Base-by-base conservation (phyloP, 2,888 invertebrate species). In the Furcula furcula region DNA sequence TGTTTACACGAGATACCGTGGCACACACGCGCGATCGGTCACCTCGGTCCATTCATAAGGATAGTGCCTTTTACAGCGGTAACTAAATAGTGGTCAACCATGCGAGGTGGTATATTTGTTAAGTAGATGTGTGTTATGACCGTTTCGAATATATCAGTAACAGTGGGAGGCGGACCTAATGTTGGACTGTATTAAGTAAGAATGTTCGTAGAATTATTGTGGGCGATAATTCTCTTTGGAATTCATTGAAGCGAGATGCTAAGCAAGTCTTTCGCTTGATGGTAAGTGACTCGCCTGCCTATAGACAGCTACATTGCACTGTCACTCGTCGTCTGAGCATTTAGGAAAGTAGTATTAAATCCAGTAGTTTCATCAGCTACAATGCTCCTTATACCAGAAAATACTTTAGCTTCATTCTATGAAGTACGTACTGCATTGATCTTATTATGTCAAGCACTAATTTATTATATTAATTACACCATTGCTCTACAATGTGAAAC, bases 21-120 rank as follows among this genome's bases (percentile, higher is more conserved):
- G 60, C 74, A 74, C 78, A 74, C 67, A 65, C 65, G 55, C 50
- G 46, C 38, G 35, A 33, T 29, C 67, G 67, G 65, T 69, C 67
- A 75, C 64, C 59, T 67, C 72, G 62, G 67, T 78, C 79, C 88
- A 87, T 88, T 87, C 88, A 87, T 86, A 75, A 83, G 70, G 65
- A 70, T 76, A 76, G 70, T 70, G 60, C 62, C 72, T 76, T 76
- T 74, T 69, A 74, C 70, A 76, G 67, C 70, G 60, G 55, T 55
- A 65, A 74, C 77, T 68, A 71, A 72, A 76, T 77, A 75, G 70
- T 65, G 66, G 65, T 58, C 60, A 71, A 62, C 57, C 57, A 64
- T 57, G 57, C 61, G 62, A 55, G n/a, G n/a, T 51, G 47, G 50
- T 46, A 55, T 65, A 63, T 65, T 60, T 61, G 64, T 61, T 59